Evolutionary conservation across 2,888 invertebrate genomes (phyloP).

Genomic region (Poecilobothrus nobilitatus): DNA sequence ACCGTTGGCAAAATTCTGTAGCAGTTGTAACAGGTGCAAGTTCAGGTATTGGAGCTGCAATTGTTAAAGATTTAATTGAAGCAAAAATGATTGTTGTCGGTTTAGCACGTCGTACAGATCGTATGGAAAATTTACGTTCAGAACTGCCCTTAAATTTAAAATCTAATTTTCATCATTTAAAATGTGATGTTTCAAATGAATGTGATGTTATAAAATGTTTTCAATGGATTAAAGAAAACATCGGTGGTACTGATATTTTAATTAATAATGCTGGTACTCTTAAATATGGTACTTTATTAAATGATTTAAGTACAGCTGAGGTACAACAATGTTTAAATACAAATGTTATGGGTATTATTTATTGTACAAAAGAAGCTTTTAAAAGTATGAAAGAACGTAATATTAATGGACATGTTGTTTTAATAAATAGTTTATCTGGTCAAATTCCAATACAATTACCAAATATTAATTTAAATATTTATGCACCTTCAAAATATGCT

Average conservation of each 20-base stretch:
- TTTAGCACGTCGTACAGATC: slow-evolving; percentile 47
- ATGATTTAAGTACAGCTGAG: slow-evolving; percentile 26
- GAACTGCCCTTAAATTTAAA: slow-evolving; percentile 26
- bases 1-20: slow-evolving; percentile 53
- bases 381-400: slow-evolving; percentile 41
- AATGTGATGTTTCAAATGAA: slow-evolving; percentile 48
- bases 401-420: slow-evolving; percentile 43
- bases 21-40: slow-evolving; percentile 60
- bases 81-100: slow-evolving; percentile 51
- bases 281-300: slow-evolving; percentile 21
- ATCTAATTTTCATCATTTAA: slow-evolving; percentile 30
- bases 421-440: slow-evolving; percentile 42
- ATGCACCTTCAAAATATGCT: slow-evolving; percentile 36
- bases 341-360: slow-evolving; percentile 43
- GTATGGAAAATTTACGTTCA: slow-evolving; percentile 29
- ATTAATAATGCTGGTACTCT: slow-evolving; percentile 51
- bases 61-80: slow-evolving; percentile 42
- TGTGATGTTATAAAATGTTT: slow-evolving; percentile 49
- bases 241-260: slow-evolving; percentile 50
- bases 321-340: slow-evolving; percentile 35
- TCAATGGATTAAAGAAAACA: slow-evolving; percentile 42
- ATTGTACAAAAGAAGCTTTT: slow-evolving; percentile 44
- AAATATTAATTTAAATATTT: slow-evolving; percentile 29
- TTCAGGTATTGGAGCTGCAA: slow-evolving; percentile 52
- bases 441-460: slow-evolving; percentile 27